Evolutionary conservation across 2,113 vertebrate genomes (phyloP), one percentile per base, ranked within the genome.

Genomic region (Nerophis lumbriciformis): DNA sequence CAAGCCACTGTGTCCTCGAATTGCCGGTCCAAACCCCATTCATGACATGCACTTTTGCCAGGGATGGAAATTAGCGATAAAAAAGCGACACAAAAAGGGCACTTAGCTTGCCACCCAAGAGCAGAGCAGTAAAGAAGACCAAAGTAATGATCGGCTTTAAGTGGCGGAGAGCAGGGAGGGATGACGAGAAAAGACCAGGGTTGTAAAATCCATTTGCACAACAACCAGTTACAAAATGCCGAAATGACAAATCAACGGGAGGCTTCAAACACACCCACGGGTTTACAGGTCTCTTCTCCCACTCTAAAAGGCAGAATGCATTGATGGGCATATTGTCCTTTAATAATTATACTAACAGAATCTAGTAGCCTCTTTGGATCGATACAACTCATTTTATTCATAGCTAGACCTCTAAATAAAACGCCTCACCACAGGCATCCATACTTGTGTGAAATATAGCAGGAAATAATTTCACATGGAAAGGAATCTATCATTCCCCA

Each of bases 151-250:
- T 77, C 39, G 42, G 68, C 69, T 66, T 48, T 78, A 67, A 81
- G 73, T 21, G 49, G 58, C 69, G 66, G 48, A 68, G 65, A 63
- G 62, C 55, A 36, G 61, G 75, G 65, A 72, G 66, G 67, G 72
- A 78, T 59, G 60, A 69, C 65, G 56, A 77, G 75, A 80, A 80
- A 76, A 59, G 78, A 59, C 70, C 58, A 13, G 67, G 62, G 74
- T 76, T 57, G 42, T 86, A 86, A 88, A 88, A 88, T 21, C 66
- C 73, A 87, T 84, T 88, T 84, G 71, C 84, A 83, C 79, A 80
- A 84, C 82, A 85, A 88, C 82, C 66, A 59, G 76, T 68, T 72
- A 71, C 78, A 83, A 81, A 87, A 82, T 71, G 78, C 75, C 73
- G 75, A 75, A 84, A 81, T 77, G 70, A 66, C 69, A 51, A 79